phyloP scores from a whole-genome alignment of 2,113 vertebrate species.

The Pluvianellus socialis region DNA sequence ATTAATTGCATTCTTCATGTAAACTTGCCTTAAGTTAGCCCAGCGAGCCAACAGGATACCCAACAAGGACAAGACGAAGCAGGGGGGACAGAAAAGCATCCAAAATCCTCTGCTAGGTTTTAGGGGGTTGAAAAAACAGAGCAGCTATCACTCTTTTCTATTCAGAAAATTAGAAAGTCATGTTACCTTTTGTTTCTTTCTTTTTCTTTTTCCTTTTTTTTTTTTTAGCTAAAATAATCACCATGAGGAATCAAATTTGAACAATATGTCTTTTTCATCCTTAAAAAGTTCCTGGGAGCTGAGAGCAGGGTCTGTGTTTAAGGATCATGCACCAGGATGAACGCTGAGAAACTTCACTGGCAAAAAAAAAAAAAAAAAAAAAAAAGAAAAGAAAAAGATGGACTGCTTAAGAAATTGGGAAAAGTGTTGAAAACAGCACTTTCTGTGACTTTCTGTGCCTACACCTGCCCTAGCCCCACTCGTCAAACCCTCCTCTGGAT shows the following conservation, averaged over 20 bases:
- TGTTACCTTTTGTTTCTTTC: neutral
- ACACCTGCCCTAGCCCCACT: neutral
- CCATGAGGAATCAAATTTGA: neutral
- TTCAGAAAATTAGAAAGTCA: neutral
- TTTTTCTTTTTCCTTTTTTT: no score
- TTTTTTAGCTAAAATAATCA: neutral
- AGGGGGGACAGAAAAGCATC: neutral
- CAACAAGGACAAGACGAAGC: neutral
- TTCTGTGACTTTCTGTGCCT: neutral
- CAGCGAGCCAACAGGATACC: neutral
- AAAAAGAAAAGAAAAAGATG: neutral
- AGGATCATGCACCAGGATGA: neutral
- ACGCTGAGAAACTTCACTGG: neutral
- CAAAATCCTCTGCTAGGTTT: neutral
- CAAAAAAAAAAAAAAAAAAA: neutral
- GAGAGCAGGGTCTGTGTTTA: neutral
- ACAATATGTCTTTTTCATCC: neutral
- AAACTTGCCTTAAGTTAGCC: neutral
- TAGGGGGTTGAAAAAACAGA: neutral
- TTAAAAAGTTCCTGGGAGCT: neutral
- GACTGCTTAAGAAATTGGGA: neutral
- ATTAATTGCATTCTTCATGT: rapidly evolving
- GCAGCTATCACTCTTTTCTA: neutral
- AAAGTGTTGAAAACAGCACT: neutral
- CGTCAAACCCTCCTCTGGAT: neutral